phyloP scores from a whole-genome alignment of 2,113 vertebrate genomes.

The Mohoua ochrocephala region DNA sequence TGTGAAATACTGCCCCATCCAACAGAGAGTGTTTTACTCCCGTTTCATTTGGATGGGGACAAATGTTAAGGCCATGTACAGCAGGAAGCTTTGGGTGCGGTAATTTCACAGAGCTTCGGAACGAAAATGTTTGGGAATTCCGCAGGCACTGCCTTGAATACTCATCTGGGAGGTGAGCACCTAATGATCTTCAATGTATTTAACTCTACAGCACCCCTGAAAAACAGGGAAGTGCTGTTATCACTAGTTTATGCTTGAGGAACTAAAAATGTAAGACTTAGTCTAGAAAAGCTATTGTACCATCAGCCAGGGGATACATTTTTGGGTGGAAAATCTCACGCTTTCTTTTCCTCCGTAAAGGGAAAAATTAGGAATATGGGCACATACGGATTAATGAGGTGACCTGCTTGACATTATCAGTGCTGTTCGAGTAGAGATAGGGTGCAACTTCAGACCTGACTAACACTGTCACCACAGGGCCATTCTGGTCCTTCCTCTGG shows the following conservation, averaged over 20 bases:
- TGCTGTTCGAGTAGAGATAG: not conserved
- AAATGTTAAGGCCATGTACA: not conserved
- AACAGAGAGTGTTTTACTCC: not conserved
- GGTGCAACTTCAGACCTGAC: not conserved
- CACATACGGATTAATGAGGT: fast-evolving
- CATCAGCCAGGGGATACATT: fast-evolving
- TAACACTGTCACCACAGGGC: not conserved
- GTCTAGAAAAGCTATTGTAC: not conserved
- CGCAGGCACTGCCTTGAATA: not conserved
- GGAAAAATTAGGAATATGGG: not conserved
- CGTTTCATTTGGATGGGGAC: not conserved
- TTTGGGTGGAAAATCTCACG: not conserved
- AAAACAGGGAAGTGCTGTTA: not conserved
- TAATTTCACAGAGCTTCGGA: not conserved
- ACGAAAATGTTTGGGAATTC: not conserved
- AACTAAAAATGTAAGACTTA: not conserved
- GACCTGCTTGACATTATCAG: not conserved
- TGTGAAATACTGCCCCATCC: not conserved
- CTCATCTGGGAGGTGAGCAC: not conserved
- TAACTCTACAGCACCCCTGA: not conserved
- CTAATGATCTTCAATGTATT: not conserved
- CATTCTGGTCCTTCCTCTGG: not conserved
- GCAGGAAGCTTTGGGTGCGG: not conserved
- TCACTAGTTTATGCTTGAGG: not conserved
- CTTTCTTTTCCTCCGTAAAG: not conserved